Percentiles rank a stretch among this genome's conserved stretches.
phyloP scores from a whole-genome alignment of 53 echinoderm and acorn worm genomes.

The Crossaster papposus region DNA sequence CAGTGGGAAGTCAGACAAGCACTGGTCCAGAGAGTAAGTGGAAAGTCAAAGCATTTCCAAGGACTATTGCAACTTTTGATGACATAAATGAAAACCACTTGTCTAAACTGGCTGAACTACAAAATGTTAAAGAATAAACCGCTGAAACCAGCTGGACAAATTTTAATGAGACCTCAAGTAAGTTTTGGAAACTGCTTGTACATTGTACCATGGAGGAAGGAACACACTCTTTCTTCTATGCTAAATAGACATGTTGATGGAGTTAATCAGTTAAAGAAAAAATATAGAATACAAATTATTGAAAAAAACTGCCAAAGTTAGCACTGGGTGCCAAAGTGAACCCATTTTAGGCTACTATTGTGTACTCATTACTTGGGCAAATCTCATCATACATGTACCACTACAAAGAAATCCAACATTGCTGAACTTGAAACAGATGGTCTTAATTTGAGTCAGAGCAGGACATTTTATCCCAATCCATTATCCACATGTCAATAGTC shows the following conservation, averaged over 20 bases:
- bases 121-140: too few relatives aligned
- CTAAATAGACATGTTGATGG: background rate
- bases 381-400: background rate
- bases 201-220: too few relatives aligned
- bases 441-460: background rate
- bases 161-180: too few relatives aligned
- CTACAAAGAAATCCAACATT: background rate
- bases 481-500: background rate
- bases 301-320: too few relatives aligned
- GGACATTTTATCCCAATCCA: background rate
- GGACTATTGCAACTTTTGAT: background rate
- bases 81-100: background rate
- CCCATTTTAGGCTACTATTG: too few relatives aligned
- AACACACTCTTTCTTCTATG: too few relatives aligned
- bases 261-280: background rate
- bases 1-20: background rate
- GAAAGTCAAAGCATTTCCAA: too few relatives aligned
- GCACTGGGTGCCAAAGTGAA: too few relatives aligned
- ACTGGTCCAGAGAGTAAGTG: too few relatives aligned
- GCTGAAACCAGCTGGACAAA: too few relatives aligned
- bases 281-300: background rate
- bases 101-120: background rate
- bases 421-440: constrained; percentile 1
- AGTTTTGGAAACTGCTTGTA: background rate
- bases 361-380: background rate